These are phyloP conservation scores for Lasioglossum morio DNA, from an alignment of 2,888 invertebrate genomes.

Conservation along the genomic window DNA sequence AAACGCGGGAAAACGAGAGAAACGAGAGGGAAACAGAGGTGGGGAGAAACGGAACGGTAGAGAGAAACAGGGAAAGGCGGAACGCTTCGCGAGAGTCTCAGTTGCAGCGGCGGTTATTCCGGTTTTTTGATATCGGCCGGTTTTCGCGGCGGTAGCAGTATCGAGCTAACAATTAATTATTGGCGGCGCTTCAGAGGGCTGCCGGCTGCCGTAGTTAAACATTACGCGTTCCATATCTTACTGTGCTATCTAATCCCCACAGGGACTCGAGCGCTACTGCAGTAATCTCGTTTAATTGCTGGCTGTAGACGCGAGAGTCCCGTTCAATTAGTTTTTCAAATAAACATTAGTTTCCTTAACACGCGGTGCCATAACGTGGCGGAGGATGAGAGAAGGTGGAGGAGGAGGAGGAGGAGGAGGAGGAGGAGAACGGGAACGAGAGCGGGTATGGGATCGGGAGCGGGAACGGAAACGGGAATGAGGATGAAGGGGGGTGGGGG, in stretches of 20 bases:
- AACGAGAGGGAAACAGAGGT: constrained; percentile 23
- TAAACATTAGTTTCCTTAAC: constrained; percentile 84
- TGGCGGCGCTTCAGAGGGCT: constrained; percentile 80
- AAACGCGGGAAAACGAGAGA: constrained; percentile 22
- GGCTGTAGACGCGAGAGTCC: constrained; percentile 84
- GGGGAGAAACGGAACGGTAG: constrained; percentile 20
- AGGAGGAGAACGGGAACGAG: constrained; percentile 64
- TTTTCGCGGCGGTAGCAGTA: constrained; percentile 69
- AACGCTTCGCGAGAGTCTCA: constrained; percentile 48
- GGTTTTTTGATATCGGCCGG: constrained; percentile 73
- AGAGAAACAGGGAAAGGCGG: constrained; percentile 24
- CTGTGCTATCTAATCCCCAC: constrained; percentile 84
- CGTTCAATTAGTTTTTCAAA: constrained; percentile 84
- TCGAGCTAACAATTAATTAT: constrained; percentile 83
- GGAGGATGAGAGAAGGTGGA: constrained; percentile 69
- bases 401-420: constrained; percentile 65
- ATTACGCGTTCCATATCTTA: constrained; percentile 84
- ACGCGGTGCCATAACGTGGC: constrained; percentile 81
- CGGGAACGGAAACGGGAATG: constrained; percentile 51
- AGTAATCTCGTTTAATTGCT: constrained; percentile 85
- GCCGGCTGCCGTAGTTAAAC: constrained; percentile 82
- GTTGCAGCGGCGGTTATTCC: constrained; percentile 63
- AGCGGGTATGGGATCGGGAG: constrained; percentile 51
- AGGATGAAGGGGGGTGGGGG: constrained; percentile 26
- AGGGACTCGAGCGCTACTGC: constrained; percentile 79